Conservation (phyloP, 2,113 vertebrate genomes). For the Pundamilia nyererei region DNA sequence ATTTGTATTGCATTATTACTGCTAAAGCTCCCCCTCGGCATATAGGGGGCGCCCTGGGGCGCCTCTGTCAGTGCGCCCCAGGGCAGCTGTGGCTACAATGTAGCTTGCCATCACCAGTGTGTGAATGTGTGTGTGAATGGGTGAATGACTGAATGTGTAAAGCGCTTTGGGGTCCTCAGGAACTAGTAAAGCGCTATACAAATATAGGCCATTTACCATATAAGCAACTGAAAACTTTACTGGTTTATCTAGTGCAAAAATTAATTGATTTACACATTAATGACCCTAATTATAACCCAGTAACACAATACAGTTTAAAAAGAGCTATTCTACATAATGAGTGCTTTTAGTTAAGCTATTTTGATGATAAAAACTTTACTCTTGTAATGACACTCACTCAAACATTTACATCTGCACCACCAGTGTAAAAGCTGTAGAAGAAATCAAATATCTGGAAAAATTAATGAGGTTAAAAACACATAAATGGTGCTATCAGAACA, state of each 20-base stretch:
- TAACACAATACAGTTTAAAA: neutral
- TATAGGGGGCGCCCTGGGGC: neutral
- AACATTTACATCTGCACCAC: neutral
- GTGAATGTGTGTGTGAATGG: neutral
- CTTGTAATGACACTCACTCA: neutral
- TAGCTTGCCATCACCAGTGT: neutral
- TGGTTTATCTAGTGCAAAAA: neutral
- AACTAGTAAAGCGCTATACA: neutral
- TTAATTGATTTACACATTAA: neutral
- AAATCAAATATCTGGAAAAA: neutral
- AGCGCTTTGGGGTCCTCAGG: neutral
- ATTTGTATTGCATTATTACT: neutral
- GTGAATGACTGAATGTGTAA: rapidly evolving
- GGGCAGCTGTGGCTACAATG: neutral
- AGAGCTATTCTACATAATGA: neutral
- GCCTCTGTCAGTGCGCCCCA: neutral
- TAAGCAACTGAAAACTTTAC: neutral
- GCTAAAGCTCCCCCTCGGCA: neutral
- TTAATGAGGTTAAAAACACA: neutral
- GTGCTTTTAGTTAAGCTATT: neutral
- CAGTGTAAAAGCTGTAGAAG: neutral
- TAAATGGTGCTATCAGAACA: rapidly evolving
- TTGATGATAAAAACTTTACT: neutral
- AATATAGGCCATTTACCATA: neutral
- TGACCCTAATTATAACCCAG: neutral